Percentiles rank a stretch among this genome's conserved stretches.
Evolutionary conservation across 1,140 invertebrate genomes (phyloP).

Genomic region (Xylocopa sonorina): DNA sequence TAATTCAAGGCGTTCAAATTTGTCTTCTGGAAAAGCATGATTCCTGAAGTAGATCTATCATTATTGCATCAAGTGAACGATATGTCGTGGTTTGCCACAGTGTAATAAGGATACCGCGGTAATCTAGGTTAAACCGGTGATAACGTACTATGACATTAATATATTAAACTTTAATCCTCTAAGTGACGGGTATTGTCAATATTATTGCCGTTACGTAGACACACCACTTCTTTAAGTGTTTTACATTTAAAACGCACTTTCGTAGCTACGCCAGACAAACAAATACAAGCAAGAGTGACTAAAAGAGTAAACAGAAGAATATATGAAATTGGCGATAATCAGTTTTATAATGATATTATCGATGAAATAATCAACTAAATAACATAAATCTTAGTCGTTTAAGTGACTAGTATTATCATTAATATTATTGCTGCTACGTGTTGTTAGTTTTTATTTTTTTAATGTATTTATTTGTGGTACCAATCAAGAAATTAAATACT

Average conservation of each 20-base stretch:
- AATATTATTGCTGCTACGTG: too few species aligned
- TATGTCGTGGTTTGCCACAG: not conserved
- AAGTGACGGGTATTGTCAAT: not conserved
- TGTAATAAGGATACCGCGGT: conserved; percentile 15
- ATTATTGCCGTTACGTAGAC: not conserved
- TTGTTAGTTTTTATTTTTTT: too few species aligned
- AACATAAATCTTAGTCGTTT: too few species aligned
- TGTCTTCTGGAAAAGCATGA: too few species aligned
- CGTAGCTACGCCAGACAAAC: too few species aligned
- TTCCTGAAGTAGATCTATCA: too few species aligned
- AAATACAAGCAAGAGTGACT: not conserved
- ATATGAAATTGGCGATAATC: not conserved
- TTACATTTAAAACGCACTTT: not conserved
- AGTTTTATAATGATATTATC: too few species aligned
- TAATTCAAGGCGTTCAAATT: too few species aligned
- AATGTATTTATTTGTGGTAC: too few species aligned
- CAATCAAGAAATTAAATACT: too few species aligned
- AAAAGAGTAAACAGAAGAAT: not conserved
- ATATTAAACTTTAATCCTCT: not conserved
- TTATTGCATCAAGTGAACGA: not conserved
- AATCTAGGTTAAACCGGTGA: conserved; percentile 13
- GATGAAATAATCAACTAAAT: too few species aligned
- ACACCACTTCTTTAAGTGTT: not conserved
- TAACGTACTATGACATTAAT: not conserved
- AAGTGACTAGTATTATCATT: too few species aligned